Conservation (phyloP, 2,888 invertebrate species). For the Gastracanthus pulcherrimus region DNA sequence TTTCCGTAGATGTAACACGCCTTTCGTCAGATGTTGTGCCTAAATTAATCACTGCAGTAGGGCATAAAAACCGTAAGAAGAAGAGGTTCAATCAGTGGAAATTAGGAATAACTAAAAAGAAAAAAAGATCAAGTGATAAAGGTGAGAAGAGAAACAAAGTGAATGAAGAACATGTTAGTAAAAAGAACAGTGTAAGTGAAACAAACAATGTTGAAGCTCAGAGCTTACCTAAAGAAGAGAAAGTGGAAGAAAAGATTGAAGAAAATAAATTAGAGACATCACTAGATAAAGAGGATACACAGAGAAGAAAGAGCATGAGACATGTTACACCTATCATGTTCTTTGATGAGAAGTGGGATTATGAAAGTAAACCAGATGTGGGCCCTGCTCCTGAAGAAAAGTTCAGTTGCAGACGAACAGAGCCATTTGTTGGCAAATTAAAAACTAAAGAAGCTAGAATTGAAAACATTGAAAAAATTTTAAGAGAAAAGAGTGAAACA, state of each 20-base stretch:
- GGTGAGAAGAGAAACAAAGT: neutral
- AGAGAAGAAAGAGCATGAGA: slow-evolving; percentile 35
- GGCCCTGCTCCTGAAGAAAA: slow-evolving; percentile 3
- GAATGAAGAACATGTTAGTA: neutral
- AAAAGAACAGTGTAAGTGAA: neutral
- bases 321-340: neutral
- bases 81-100: slow-evolving; percentile 37
- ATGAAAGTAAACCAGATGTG: slow-evolving; percentile 11
- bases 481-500: slow-evolving; percentile 21
- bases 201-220: too few relatives aligned
- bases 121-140: slow-evolving; percentile 23
- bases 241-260: neutral
- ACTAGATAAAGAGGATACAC: neutral
- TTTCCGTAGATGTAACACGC: slow-evolving; percentile 39
- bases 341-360: slow-evolving; percentile 13
- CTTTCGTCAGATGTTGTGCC: slow-evolving; percentile 31
- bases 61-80: slow-evolving; percentile 23
- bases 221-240: neutral
- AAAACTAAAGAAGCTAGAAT: slow-evolving; percentile 46
- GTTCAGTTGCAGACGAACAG: slow-evolving; percentile 52
- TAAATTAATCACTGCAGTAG: slow-evolving; percentile 25
- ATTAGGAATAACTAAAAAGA: slow-evolving; percentile 22
- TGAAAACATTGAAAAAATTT: slow-evolving; percentile 40
- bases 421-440: slow-evolving; percentile 54
- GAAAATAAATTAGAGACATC: neutral